Evolutionary conservation across 2,888 invertebrate genomes (phyloP).

Genomic region (Phortica magna): DNA sequence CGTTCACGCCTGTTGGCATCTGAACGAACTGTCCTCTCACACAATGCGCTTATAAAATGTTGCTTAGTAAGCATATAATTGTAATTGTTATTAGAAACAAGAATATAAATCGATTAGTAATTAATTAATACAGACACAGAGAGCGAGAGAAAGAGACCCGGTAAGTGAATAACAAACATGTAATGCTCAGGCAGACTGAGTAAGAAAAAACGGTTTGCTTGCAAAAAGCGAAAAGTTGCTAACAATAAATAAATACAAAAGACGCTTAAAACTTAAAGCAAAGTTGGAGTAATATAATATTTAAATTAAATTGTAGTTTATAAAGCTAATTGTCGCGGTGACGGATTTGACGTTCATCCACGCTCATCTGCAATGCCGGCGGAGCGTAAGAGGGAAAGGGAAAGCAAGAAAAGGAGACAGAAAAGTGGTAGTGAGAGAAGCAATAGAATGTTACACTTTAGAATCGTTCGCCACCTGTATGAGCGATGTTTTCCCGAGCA

Average conservation of each 20-base stretch:
- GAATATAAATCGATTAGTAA: conserved; percentile 2
- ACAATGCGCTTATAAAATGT: background rate
- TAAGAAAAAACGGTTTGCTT: background rate
- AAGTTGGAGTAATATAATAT: background rate
- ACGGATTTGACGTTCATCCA: background rate
- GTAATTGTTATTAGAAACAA: background rate
- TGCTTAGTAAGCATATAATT: background rate
- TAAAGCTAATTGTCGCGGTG: conserved; percentile 16
- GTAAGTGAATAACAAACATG: background rate
- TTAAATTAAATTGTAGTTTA: background rate
- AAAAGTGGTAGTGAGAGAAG: background rate
- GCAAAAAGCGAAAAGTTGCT: background rate
- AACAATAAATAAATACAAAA: conserved; percentile 1
- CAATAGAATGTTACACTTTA: conserved; percentile 45
- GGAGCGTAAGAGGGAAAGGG: background rate
- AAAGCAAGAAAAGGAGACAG: background rate
- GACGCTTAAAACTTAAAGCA: background rate
- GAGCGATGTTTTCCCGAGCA: conserved; percentile 77
- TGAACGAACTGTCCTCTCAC: background rate
- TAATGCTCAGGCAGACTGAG: background rate
- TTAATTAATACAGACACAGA: background rate
- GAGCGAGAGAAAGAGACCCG: background rate
- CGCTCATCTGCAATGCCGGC: background rate
- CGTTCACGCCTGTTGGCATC: background rate
- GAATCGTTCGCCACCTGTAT: conserved; percentile 76